A percentile compares a stretch with the other conserved stretches of the same genome.
These are phyloP conservation scores for Drosophila mimetica DNA, from an alignment of 2,888 invertebrate species.

Conservation along the genomic window DNA sequence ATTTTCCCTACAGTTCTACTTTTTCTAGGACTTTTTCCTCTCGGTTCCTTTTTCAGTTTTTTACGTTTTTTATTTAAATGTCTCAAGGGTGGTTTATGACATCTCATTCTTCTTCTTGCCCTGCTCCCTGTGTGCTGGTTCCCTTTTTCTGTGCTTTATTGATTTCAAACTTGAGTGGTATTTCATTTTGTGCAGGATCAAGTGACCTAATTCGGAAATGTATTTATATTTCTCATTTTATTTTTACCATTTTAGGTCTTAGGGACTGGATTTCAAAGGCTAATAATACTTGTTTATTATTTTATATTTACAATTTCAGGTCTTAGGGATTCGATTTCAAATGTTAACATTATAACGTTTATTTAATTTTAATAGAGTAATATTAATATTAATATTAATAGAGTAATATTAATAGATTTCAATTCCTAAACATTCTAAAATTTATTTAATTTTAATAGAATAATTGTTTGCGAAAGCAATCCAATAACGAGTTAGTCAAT, in stretches of 20 bases:
- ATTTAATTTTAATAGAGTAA: no score
- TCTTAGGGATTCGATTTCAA: no score
- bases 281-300: background rate
- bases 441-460: no score
- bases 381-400: no score
- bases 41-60: slow-evolving; percentile 9
- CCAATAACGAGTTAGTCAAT: no score
- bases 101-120: slow-evolving; percentile 21
- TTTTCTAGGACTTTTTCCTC: slow-evolving; percentile 37
- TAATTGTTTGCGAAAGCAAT: no score
- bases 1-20: slow-evolving; percentile 4
- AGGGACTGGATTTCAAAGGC: no score
- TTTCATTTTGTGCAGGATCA: slow-evolving; percentile 16
- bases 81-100: slow-evolving; percentile 74
- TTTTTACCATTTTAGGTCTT: background rate
- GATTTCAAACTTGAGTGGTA: slow-evolving; percentile 26
- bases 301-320: no score
- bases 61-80: slow-evolving; percentile 32
- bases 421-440: no score
- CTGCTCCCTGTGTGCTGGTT: slow-evolving; percentile 1
- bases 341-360: no score
- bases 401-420: no score
- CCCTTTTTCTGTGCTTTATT: slow-evolving; percentile 28
- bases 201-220: slow-evolving; percentile 20
- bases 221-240: background rate